A percentile compares a stretch with the other conserved stretches of the same genome.
phyloP scores from a whole-genome alignment of 2,888 invertebrate species.

The Nephrotoma guestfalica region DNA sequence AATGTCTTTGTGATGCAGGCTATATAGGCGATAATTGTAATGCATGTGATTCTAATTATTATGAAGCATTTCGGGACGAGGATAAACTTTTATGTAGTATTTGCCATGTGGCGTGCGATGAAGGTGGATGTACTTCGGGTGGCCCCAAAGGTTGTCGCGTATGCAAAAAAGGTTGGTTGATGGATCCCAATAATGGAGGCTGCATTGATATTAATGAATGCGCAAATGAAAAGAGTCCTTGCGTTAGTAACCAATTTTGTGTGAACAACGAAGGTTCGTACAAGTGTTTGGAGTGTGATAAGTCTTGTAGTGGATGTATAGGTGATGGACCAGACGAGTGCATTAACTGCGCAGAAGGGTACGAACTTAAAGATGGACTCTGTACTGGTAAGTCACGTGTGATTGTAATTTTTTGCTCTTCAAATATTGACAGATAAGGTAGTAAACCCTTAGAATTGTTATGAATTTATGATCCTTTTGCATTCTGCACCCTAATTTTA shows the following conservation, averaged over 20 bases:
- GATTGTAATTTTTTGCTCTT: neutral
- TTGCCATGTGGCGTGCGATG: conserved; percentile 64
- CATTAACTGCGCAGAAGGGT: conserved; percentile 60
- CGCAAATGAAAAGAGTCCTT: conserved; percentile 36
- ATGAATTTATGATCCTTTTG: too few species aligned
- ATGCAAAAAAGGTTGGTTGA: conserved; percentile 55
- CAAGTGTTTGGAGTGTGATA: conserved; percentile 64
- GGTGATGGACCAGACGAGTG: conserved; percentile 92
- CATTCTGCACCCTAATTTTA: neutral
- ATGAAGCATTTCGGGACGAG: conserved; percentile 57
- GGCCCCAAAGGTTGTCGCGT: conserved; percentile 45
- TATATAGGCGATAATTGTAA: conserved; percentile 67
- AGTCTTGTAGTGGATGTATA: conserved; percentile 65
- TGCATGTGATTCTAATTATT: conserved; percentile 59
- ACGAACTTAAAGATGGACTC: conserved; percentile 52
- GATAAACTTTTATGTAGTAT: conserved; percentile 57
- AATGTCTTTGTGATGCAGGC: conserved; percentile 72
- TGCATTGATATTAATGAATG: conserved; percentile 83
- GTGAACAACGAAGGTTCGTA: conserved; percentile 78
- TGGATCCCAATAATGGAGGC: conserved; percentile 59
- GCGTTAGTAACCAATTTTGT: conserved; percentile 62
- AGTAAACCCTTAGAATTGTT: too few species aligned
- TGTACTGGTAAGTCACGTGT: conserved; percentile 46
- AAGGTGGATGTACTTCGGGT: conserved; percentile 56
- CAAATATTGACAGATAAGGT: too few species aligned